These are phyloP conservation scores for Lophotriccus pileatus DNA, from an alignment of 2,797 vertebrate species.

Conservation along the genomic window DNA sequence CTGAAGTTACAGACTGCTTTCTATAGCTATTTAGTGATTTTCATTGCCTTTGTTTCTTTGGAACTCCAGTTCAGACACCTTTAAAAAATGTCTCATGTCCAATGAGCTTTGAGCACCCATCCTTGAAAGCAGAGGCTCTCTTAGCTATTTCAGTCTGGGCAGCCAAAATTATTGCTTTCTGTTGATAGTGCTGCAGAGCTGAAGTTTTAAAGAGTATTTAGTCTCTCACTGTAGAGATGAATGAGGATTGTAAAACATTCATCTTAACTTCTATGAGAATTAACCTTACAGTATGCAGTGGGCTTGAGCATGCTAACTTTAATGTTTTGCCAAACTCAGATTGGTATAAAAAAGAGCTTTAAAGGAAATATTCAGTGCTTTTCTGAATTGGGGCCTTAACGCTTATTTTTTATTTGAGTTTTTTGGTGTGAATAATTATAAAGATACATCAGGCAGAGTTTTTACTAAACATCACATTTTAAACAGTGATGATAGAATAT, in stretches of 20 bases:
- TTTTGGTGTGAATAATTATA: neutral
- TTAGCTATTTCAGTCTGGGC: neutral
- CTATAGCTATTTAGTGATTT: neutral
- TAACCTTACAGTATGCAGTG: neutral
- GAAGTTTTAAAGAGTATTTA: neutral
- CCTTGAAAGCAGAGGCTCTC: neutral
- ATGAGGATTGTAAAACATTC: neutral
- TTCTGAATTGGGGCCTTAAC: neutral
- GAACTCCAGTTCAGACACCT: neutral
- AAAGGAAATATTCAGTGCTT: neutral
- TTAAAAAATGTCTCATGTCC: neutral
- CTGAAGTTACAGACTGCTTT: neutral
- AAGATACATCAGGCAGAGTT: neutral
- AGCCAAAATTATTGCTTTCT: neutral
- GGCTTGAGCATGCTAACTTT: neutral
- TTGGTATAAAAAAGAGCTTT: neutral
- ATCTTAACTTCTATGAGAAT: neutral
- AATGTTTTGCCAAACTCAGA: neutral
- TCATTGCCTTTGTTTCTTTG: neutral
- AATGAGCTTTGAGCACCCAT: neutral
- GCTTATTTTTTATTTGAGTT: neutral
- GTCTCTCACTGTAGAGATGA: neutral
- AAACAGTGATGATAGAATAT: neutral
- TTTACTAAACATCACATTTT: slow-evolving; percentile 4
- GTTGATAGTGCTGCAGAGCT: neutral